phyloP scores from a whole-genome alignment of 2,113 vertebrate species.

The Lagopus leucura region DNA sequence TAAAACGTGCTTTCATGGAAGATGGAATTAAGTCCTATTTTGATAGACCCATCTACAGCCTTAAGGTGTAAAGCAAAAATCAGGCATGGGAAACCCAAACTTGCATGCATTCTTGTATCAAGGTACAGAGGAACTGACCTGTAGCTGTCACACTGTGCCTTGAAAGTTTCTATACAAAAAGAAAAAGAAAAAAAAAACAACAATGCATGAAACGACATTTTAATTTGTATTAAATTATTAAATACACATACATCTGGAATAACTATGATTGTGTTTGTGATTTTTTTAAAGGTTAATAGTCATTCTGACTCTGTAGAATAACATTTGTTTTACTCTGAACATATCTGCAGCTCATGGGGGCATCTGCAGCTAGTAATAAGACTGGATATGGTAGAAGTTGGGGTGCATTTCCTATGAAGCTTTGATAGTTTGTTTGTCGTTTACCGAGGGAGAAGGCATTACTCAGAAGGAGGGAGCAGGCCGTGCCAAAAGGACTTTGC shows the following conservation, averaged over 20 bases:
- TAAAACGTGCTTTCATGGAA: not conserved
- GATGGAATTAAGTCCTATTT: not conserved
- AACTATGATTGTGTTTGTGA: not conserved
- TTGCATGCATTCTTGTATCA: not conserved
- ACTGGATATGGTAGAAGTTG: not conserved
- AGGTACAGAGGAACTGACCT: not conserved
- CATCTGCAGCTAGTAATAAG: not conserved
- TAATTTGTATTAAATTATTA: not conserved
- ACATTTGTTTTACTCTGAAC: not conserved
- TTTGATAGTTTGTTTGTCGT: not conserved
- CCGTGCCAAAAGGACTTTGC: not conserved
- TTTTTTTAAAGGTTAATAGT: not conserved
- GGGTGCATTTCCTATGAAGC: not conserved
- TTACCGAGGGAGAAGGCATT: not conserved
- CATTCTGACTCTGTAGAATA: not conserved
- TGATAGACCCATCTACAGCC: not conserved
- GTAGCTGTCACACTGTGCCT: not conserved
- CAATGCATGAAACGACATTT: not conserved
- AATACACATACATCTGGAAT: not conserved
- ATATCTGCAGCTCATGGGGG: accelerated
- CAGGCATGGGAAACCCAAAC: not conserved
- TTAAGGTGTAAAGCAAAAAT: not conserved
- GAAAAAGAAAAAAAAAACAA: not conserved
- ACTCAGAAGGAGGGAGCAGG: not conserved
- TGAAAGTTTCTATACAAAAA: not conserved